Evolutionary conservation across 1,140 invertebrate genomes (phyloP), one percentile per base, ranked within the genome.

Genomic region (Apis dorsata): DNA sequence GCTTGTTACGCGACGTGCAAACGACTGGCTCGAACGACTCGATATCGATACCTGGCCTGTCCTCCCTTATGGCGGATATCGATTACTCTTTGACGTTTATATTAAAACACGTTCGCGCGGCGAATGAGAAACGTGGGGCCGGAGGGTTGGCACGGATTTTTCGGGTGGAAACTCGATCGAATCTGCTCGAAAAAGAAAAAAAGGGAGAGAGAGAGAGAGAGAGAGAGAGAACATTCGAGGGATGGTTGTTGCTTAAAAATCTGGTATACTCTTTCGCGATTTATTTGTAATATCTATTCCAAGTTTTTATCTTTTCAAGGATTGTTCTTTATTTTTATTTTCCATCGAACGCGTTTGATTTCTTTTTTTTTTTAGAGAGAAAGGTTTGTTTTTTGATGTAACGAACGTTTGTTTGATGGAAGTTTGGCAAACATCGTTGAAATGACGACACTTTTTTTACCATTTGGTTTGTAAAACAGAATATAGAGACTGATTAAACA

Each of bases 61-160:
- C 73, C 57, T 55, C 79, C 72, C 65, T 59, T 79, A 73, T 87
- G 76, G 85, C 76, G 77, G 86, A 74, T 87, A 86, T 87, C 85
- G 85, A 87, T 84, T 84, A 86, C 78, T 28, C 79, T 84, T 74
- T 84, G 82, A 87, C 85, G 62, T 84, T 87, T 78, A 86, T 86
- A 81, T 87, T 87, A 87, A 87, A 87, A 84, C 83, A 87, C 53
- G 81, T 84, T 70, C 72, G 63, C 60, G 53, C 73, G 70, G 19
- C 53, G 72, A 86, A 86, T 79, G 66, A 83, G 68, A 79, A 78
- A 83, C 59, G 59, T 55, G 49, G 28, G 63, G 59, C 68, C 12
- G 2, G 60, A 7, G 9, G 53, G 19, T 68, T 83, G 85, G 59
- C 75, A 74, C 63, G 73, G 0, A 44, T 44, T 24, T 83, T 79